Percentiles rank a stretch among this genome's conserved stretches.
phyloP scores from a whole-genome alignment of 2,888 invertebrate species.

The Peribatodes rhomboidaria region DNA sequence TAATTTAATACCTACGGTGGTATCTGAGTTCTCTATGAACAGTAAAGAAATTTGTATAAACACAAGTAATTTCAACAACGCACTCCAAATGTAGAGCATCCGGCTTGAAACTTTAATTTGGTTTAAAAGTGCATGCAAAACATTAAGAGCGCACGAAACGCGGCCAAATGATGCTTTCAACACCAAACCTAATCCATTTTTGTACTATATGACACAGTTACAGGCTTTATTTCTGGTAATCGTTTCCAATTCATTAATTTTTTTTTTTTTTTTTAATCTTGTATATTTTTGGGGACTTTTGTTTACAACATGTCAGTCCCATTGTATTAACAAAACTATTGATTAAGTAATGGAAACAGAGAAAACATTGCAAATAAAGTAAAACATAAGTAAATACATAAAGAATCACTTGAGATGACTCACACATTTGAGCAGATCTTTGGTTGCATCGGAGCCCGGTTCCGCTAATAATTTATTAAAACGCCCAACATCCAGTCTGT shows the following conservation, averaged over 20 bases:
- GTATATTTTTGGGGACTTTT: too few relatives aligned
- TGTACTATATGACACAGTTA: neutral
- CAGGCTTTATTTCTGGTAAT: neutral
- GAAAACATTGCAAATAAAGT: too few relatives aligned
- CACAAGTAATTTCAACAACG: conserved; percentile 8
- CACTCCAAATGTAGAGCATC: conserved; percentile 24
- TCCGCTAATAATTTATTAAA: too few relatives aligned
- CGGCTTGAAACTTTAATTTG: conserved; percentile 32
- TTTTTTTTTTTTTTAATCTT: too few relatives aligned
- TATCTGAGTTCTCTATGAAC: neutral
- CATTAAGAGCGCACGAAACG: conserved; percentile 25
- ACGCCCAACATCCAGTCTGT: too few relatives aligned
- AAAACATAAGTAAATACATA: too few relatives aligned
- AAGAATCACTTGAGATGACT: too few relatives aligned
- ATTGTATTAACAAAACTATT: too few relatives aligned
- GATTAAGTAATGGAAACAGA: too few relatives aligned
- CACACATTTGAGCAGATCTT: too few relatives aligned
- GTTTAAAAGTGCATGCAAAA: conserved; percentile 28
- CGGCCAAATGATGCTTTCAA: conserved; percentile 29
- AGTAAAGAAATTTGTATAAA: neutral
- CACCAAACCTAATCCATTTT: conserved; percentile 19
- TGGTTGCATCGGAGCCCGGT: too few relatives aligned
- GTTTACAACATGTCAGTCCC: too few relatives aligned
- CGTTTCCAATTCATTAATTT: neutral
- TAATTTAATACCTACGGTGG: neutral